Percentiles rank a stretch among this genome's conserved stretches.
Conservation (phyloP, 2,113 vertebrate genomes). For the Panthera tigris region DNA sequence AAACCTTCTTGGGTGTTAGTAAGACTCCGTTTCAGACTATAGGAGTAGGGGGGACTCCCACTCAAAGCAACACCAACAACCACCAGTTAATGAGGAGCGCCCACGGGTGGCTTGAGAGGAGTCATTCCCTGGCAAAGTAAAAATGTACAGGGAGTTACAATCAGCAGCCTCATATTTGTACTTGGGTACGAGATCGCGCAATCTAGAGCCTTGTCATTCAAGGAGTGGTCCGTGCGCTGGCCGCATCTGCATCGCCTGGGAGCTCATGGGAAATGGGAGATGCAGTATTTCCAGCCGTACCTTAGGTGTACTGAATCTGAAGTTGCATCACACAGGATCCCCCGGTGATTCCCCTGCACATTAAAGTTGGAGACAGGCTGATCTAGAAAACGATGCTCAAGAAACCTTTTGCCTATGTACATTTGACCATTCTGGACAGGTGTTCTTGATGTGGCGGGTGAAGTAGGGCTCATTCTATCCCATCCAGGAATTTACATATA, state of each 20-base stretch:
- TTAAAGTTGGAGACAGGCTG: accelerated
- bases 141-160: accelerated
- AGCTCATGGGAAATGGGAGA: not conserved
- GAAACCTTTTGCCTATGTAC: accelerated
- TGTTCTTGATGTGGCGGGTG: not conserved
- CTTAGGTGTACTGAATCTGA: not conserved
- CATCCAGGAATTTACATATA: not conserved
- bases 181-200: accelerated
- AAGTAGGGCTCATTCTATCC: not conserved
- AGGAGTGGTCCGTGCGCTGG: no score
- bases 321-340: accelerated
- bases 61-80: accelerated
- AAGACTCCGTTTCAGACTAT: not conserved
- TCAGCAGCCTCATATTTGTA: no score
- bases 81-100: accelerated
- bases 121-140: not conserved
- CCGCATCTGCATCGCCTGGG: accelerated
- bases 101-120: accelerated
- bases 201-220: not conserved
- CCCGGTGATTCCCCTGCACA: accelerated
- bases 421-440: not conserved
- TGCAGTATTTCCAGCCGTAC: not conserved
- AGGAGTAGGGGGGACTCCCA: not conserved
- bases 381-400: not conserved
- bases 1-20: not conserved